Evolutionary conservation across 1,140 invertebrate species (phyloP).

Genomic region (Psix sp.): DNA sequence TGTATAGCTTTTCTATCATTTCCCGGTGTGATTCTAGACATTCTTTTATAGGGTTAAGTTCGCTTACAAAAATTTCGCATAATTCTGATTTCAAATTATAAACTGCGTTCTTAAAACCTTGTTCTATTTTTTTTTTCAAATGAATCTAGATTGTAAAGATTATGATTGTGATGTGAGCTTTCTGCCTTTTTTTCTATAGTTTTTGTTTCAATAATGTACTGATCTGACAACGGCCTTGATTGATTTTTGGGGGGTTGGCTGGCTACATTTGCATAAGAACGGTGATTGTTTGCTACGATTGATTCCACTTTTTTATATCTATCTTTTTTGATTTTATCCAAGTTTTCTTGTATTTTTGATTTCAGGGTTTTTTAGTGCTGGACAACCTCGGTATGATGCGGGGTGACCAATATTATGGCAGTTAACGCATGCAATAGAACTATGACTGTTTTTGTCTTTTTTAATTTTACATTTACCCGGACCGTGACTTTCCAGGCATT

Average conservation of each 20-base stretch:
- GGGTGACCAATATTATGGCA: background rate
- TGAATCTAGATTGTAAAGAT: too few species aligned
- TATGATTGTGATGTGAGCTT: too few species aligned
- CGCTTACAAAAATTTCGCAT: too few species aligned
- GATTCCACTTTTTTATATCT: background rate
- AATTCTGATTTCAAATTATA: too few species aligned
- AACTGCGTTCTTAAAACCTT: too few species aligned
- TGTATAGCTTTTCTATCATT: too few species aligned
- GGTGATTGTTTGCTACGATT: background rate
- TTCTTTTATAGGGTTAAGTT: too few species aligned
- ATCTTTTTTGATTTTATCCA: background rate
- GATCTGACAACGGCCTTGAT: too few species aligned
- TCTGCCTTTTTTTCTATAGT: too few species aligned
- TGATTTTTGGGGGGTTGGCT: background rate
- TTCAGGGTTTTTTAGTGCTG: background rate
- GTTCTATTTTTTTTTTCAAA: too few species aligned
- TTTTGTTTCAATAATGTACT: too few species aligned
- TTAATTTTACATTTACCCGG: conserved; percentile 7
- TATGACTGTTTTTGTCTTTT: background rate
- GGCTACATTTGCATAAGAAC: background rate
- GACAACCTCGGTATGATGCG: conserved; percentile 8
- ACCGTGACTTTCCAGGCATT: conserved; percentile 5
- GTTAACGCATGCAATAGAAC: background rate
- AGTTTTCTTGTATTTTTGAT: background rate
- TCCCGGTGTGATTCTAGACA: too few species aligned